These are phyloP conservation scores for Notolabrus celidotus DNA, from an alignment of 2,797 vertebrate genomes.

Conservation along the genomic window DNA sequence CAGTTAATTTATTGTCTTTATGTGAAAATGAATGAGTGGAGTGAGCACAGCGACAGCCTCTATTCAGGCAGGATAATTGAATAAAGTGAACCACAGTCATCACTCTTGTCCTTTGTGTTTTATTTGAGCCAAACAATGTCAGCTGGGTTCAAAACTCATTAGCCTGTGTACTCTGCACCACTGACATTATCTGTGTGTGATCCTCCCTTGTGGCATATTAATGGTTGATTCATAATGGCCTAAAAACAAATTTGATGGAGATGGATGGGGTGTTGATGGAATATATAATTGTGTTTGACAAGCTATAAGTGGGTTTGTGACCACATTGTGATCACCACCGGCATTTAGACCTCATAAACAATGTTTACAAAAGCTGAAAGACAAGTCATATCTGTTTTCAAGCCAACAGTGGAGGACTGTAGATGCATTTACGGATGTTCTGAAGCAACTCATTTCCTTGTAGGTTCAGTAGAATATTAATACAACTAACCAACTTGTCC, in stretches of 20 bases:
- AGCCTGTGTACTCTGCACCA: constrained; percentile 58
- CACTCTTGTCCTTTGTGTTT: constrained; percentile 63
- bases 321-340: constrained; percentile 15
- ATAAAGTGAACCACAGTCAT: constrained; percentile 73
- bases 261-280: constrained; percentile 33
- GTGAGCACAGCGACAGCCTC: constrained; percentile 48
- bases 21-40: constrained; percentile 34
- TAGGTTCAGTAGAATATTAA: too few species aligned
- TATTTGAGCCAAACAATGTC: constrained; percentile 62
- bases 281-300: constrained; percentile 42
- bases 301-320: constrained; percentile 23
- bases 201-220: constrained; percentile 55
- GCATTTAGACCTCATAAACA: not conserved
- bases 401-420: constrained; percentile 1
- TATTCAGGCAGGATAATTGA: constrained; percentile 71
- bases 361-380: constrained; percentile 11
- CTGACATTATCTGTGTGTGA: constrained; percentile 60
- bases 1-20: constrained; percentile 70
- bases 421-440: constrained; percentile 10
- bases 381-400: constrained; percentile 15
- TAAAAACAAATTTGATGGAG: constrained; percentile 43
- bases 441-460: too few species aligned
- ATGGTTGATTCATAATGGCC: constrained; percentile 43
- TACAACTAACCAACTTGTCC: too few species aligned
- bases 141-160: constrained; percentile 75